A percentile compares a stretch with the other conserved stretches of the same genome.
These are phyloP conservation scores for Bacillus rossius DNA, from an alignment of 1,140 invertebrate genomes.

Conservation along the genomic window DNA sequence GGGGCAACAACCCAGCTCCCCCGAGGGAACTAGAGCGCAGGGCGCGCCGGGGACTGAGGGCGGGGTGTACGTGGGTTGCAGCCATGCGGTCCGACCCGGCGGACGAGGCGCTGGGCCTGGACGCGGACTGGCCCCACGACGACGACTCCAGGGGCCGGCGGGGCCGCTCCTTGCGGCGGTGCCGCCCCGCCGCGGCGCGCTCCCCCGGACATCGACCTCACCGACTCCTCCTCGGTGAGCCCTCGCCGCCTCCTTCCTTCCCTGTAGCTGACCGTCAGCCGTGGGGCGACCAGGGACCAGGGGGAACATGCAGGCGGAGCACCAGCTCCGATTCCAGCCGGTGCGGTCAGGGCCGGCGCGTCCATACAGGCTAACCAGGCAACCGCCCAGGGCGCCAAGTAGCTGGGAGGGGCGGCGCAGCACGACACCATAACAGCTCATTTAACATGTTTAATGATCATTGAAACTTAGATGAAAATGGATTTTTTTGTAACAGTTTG, in stretches of 20 bases:
- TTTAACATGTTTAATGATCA: no score
- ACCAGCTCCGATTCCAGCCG: neutral
- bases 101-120: neutral
- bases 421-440: no score
- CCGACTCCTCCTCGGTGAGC: conserved; percentile 24
- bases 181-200: conserved; percentile 2
- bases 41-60: no score
- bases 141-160: neutral
- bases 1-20: no score
- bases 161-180: conserved; percentile 10
- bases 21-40: no score
- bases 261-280: neutral
- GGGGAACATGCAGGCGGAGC: no score
- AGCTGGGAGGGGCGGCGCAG: no score
- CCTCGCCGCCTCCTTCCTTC: neutral
- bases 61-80: no score
- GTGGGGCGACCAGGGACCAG: neutral
- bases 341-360: neutral
- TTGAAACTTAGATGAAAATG: no score
- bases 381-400: no score
- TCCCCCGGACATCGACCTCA: conserved; percentile 17
- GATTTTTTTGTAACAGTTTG: no score
- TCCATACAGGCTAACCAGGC: no score
- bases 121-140: neutral
- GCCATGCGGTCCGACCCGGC: conserved; percentile 11